Base-by-base conservation (phyloP, 2,113 vertebrate species). In the Periophthalmus modestus region DNA sequence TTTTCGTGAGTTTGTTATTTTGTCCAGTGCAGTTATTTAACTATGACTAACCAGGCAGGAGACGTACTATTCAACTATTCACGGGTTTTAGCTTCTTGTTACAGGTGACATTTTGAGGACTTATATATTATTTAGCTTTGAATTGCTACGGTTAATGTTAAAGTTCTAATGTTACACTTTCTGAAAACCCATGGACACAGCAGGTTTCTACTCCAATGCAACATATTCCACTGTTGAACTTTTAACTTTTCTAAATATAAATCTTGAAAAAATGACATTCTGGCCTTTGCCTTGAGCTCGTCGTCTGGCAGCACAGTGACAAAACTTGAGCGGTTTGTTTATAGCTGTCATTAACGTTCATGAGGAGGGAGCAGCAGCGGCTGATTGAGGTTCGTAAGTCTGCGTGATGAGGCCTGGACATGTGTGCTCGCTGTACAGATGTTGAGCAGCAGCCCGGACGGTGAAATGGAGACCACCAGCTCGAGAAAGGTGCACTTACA, bases 271-370 rank as follows among this genome's bases (percentile, higher is more conserved):
- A 43, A 43, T 10, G 10, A 50, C 16, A 16, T 16, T 52, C 7
- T 13, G 15, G 13, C 46, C 46, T 47, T 47, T 47, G 46, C 1
- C 28, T 28, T 28, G 28, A 28, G 3, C 39, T 11, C 39, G n/a
- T n/a, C 39, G 5, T 52, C 48, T 19, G 16, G 19, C 15, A 18
- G 48, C 16, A 19, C 5, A 33, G 3, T 61, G 23, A 46, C 24
- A 48, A 54, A 62, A 6, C 59, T 66, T 43, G 67, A 75, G n/a
- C n/a, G 76, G 68, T 66, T n/a, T 87, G 78, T 89, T 86, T 82
- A 71, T 82, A 89, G 82, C 84, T 89, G 85, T 85, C 87, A 83
- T 91, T 89, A 87, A 89, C 89, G 82, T 92, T 85, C 87, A 90
- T 88, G 59, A 87, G 78, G 88, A 90, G 83, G 71, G 85, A 71